Evolutionary conservation across 1,140 invertebrate species (phyloP).

Genomic region (Cryptotermes secundus): DNA sequence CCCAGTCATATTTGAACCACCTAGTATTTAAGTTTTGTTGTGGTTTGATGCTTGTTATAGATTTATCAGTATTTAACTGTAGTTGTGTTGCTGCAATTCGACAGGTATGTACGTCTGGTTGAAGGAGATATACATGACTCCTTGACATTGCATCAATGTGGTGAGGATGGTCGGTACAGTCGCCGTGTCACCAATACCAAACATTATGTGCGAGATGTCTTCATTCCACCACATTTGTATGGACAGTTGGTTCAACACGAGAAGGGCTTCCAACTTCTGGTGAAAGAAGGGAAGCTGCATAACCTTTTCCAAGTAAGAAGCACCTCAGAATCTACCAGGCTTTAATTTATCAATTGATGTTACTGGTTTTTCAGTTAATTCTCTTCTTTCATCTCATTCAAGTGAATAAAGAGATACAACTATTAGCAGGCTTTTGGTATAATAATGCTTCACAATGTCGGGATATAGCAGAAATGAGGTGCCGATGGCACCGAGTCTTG

Average conservation of each 20-base stretch:
- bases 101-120: slow-evolving; percentile 81
- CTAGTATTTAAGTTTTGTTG: neutral
- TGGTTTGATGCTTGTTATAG: neutral
- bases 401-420: too few species aligned
- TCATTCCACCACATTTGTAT: slow-evolving; percentile 83
- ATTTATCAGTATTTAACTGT: neutral
- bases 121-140: slow-evolving; percentile 86
- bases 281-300: slow-evolving; percentile 22
- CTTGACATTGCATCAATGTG: slow-evolving; percentile 78
- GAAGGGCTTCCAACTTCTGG: slow-evolving; percentile 20
- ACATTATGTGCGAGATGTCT: slow-evolving; percentile 57
- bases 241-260: slow-evolving; percentile 81
- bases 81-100: slow-evolving; percentile 33
- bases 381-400: too few species aligned
- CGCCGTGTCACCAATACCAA: slow-evolving; percentile 54
- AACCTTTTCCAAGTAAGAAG: slow-evolving; percentile 23
- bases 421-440: too few species aligned
- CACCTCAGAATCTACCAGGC: too few species aligned
- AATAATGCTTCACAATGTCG: too few species aligned
- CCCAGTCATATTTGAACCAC: too few species aligned
- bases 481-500: too few species aligned
- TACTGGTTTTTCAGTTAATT: neutral
- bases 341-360: neutral
- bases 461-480: too few species aligned
- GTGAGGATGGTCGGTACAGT: slow-evolving; percentile 76